Conservation (phyloP, 2,113 vertebrate species). For the Thinocorus orbignyianus region DNA sequence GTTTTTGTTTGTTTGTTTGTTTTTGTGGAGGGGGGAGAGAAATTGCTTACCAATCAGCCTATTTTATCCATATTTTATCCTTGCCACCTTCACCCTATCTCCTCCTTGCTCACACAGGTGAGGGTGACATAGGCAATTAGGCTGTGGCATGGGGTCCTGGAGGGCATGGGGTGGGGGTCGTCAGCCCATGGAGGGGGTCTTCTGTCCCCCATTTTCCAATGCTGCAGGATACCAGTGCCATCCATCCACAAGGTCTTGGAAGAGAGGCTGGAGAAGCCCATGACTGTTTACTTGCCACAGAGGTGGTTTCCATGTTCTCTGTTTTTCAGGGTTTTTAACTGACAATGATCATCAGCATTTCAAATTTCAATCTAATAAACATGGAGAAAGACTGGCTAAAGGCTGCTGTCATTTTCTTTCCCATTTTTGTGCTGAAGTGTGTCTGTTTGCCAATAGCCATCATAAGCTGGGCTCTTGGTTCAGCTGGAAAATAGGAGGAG, state of each 20-base stretch:
- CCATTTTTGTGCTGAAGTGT: not conserved
- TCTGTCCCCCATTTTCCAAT: not conserved
- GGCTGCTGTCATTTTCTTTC: not conserved
- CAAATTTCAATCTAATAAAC: not conserved
- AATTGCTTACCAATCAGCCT: not conserved
- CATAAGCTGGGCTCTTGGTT: not conserved
- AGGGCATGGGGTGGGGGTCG: not conserved
- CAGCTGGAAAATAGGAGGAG: not conserved
- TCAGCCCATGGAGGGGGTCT: rapidly evolving
- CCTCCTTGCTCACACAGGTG: not conserved
- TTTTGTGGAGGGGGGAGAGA: not conserved
- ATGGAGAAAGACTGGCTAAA: not conserved
- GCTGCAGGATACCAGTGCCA: not conserved
- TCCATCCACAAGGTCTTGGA: not conserved
- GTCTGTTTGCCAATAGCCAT: not conserved
- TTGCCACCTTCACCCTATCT: not conserved
- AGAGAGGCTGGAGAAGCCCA: not conserved
- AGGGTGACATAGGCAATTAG: not conserved
- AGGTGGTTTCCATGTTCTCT: not conserved
- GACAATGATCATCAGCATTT: not conserved
- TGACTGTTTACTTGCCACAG: not conserved
- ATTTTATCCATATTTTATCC: not conserved
- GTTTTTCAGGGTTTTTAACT: not conserved
- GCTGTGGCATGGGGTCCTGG: not conserved
- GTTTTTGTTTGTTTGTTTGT: too few species aligned